Conservation (phyloP, 2,888 invertebrate species). For the Drepana falcataria region DNA sequence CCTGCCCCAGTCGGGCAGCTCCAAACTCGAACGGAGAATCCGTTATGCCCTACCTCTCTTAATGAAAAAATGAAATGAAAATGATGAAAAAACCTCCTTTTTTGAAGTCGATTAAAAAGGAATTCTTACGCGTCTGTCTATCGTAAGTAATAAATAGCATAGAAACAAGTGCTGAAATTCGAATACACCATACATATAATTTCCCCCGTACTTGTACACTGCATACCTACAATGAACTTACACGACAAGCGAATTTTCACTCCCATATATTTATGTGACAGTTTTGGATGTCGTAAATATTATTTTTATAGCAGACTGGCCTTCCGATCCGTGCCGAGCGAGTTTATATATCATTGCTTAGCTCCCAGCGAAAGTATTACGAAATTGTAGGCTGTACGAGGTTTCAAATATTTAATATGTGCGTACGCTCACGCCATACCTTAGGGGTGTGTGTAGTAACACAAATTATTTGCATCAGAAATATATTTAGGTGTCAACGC, state of each 20-base stretch:
- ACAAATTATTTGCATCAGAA: too few species aligned
- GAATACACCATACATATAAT: conserved; percentile 22
- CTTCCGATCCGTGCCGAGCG: conserved; percentile 6
- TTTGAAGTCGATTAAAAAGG: too few species aligned
- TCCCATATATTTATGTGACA: conserved; percentile 27
- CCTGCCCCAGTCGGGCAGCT: too few species aligned
- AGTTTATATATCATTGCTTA: conserved; percentile 12
- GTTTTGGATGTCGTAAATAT: conserved; percentile 26
- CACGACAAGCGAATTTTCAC: conserved; percentile 23
- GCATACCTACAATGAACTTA: conserved; percentile 5
- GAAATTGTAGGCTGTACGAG: not conserved
- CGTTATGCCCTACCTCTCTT: too few species aligned
- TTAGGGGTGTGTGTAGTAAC: too few species aligned
- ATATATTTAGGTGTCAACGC: too few species aligned
- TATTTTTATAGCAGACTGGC: conserved; percentile 20
- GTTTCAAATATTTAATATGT: not conserved
- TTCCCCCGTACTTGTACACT: conserved; percentile 17
- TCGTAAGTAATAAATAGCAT: not conserved
- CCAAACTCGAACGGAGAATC: too few species aligned
- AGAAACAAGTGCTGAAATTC: conserved; percentile 31
- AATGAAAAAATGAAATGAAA: too few species aligned
- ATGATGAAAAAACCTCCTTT: too few species aligned
- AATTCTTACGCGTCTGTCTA: too few species aligned
- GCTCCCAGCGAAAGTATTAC: conserved; percentile 5
- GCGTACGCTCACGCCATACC: too few species aligned